Conservation (phyloP, 1,140 invertebrate species). For the Brachionus angularis region DNA sequence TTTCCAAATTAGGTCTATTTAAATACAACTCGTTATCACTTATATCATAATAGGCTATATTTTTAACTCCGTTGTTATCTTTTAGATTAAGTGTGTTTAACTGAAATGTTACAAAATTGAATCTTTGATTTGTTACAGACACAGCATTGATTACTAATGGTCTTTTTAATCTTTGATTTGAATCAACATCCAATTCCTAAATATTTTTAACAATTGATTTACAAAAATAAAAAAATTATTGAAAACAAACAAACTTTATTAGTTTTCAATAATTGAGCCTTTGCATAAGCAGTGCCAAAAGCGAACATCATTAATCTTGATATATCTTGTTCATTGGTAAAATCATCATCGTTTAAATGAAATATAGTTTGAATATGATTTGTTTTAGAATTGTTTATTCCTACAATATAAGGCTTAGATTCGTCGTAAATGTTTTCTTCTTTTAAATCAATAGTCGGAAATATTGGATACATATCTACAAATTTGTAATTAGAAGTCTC, state of each 20-base stretch:
- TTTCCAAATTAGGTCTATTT: slow-evolving; percentile 34
- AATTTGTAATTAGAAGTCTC: slow-evolving; percentile 27
- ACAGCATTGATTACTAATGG: slow-evolving; percentile 22
- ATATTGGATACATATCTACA: slow-evolving; percentile 43
- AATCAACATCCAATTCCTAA: background rate
- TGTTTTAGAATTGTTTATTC: background rate
- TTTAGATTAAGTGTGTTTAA: slow-evolving; percentile 43
- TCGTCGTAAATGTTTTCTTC: slow-evolving; percentile 16
- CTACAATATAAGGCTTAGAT: background rate
- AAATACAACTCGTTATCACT: slow-evolving; percentile 25
- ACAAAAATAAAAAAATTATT: background rate
- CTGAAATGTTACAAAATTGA: slow-evolving; percentile 42
- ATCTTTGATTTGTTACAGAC: slow-evolving; percentile 22
- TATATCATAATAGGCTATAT: slow-evolving; percentile 26
- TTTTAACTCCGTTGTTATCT: slow-evolving; percentile 29
- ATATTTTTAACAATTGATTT: background rate
- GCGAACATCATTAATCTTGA: slow-evolving; percentile 33
- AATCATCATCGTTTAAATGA: slow-evolving; percentile 31
- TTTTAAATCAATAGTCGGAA: slow-evolving; percentile 38
- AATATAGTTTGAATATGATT: slow-evolving; percentile 15
- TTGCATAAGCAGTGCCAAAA: slow-evolving; percentile 29
- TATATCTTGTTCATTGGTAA: slow-evolving; percentile 30
- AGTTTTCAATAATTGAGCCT: background rate
- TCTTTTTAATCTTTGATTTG: background rate
- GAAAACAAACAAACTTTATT: background rate